Percentiles rank a stretch among this genome's conserved stretches.
phyloP scores from a whole-genome alignment of 1,140 invertebrate species.

The Drosophila sproati region DNA sequence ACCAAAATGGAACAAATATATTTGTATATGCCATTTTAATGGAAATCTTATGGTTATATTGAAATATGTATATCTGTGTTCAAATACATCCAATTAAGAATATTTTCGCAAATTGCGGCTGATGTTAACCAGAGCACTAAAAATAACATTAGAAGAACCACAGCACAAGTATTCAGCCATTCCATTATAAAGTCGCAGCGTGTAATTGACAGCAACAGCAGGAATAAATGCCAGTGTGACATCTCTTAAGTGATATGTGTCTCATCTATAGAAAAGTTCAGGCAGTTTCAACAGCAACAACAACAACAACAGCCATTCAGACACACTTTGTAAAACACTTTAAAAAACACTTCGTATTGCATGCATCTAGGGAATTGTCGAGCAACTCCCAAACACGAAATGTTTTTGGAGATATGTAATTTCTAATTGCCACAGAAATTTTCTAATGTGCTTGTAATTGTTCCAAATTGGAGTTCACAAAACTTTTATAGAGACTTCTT shows the following conservation, averaged over 20 bases:
- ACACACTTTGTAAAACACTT: constrained; percentile 7
- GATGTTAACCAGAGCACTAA: constrained; percentile 3
- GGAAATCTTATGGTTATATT: constrained; percentile 3
- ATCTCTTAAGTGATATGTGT: constrained; percentile 32
- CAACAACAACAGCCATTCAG: constrained; percentile 7
- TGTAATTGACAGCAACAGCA: constrained; percentile 37
- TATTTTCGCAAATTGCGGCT: constrained; percentile 36
- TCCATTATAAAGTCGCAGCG: not conserved
- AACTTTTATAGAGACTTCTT: constrained; percentile 8
- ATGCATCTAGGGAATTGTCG: constrained; percentile 35
- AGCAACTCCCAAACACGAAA: constrained; percentile 13
- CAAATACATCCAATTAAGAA: constrained; percentile 4
- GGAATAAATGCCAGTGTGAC: constrained; percentile 24
- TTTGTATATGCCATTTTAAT: constrained; percentile 19
- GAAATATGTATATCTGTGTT: not conserved
- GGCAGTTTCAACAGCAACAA: constrained; percentile 1
- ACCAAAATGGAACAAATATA: constrained; percentile 7
- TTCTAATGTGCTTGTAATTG: constrained; percentile 38
- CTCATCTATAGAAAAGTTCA: constrained; percentile 21
- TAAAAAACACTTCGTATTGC: constrained; percentile 11
- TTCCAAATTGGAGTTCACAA: constrained; percentile 33
- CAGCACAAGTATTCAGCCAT: not conserved
- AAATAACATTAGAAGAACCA: not conserved
- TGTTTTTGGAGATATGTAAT: constrained; percentile 15
- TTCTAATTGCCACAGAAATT: not conserved